Evolutionary conservation across 2,113 vertebrate species (phyloP).

Genomic region (Urocynchramus pylzowi): DNA sequence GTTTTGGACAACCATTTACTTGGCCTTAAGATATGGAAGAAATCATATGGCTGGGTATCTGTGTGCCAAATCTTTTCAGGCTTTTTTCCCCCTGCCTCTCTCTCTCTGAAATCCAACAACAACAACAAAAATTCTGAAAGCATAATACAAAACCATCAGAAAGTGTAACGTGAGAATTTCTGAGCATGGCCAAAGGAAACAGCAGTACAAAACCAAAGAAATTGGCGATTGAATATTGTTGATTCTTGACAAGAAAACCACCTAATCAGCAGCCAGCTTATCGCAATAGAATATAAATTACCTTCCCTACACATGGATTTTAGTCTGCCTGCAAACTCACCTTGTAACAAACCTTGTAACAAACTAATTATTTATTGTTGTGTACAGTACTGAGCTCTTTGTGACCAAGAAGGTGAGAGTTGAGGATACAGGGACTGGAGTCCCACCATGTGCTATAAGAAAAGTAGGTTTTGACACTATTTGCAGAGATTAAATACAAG

Average conservation of each 20-base stretch:
- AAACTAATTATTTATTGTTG: background rate
- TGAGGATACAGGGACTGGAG: background rate
- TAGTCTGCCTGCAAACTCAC: background rate
- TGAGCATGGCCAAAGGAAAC: background rate
- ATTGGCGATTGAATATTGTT: background rate
- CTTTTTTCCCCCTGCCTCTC: fast-evolving
- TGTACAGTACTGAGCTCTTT: background rate
- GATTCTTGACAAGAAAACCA: background rate
- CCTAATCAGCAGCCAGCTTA: background rate
- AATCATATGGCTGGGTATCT: background rate
- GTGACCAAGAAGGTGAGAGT: background rate
- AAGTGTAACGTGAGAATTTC: background rate
- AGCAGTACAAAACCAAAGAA: background rate
- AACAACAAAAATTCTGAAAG: conserved; percentile 42
- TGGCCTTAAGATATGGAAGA: background rate
- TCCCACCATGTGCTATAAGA: background rate
- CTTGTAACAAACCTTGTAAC: background rate
- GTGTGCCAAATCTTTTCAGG: background rate
- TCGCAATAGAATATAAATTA: background rate
- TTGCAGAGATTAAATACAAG: background rate
- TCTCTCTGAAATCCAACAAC: background rate
- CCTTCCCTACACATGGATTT: background rate
- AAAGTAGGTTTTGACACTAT: background rate
- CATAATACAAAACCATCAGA: background rate
- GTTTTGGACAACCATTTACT: background rate